Conservation (phyloP, 2,797 vertebrate genomes). For the Halcyon leucocephala region DNA sequence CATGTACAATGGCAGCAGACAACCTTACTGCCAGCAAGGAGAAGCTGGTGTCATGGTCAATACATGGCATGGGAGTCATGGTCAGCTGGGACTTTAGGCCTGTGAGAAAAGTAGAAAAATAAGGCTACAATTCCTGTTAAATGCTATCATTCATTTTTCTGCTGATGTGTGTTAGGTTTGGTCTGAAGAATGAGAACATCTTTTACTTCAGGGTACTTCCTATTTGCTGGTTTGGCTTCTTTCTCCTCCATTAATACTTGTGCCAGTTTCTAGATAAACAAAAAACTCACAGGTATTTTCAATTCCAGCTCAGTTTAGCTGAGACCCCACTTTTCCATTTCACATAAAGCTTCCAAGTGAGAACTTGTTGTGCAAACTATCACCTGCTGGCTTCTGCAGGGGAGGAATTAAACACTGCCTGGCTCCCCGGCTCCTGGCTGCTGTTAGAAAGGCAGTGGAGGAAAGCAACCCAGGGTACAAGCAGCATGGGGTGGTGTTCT, state of each 20-base stretch:
- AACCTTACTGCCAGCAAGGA: not conserved
- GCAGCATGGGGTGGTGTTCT: not conserved
- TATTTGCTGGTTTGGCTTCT: not conserved
- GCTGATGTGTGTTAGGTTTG: not conserved
- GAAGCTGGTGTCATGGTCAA: not conserved
- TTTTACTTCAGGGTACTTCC: not conserved
- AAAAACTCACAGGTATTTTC: not conserved
- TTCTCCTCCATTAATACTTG: not conserved
- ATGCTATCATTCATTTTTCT: not conserved
- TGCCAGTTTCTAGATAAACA: not conserved
- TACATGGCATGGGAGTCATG: not conserved
- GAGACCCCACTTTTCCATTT: not conserved
- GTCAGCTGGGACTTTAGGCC: not conserved
- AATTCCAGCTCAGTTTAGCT: not conserved
- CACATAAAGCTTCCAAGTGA: not conserved
- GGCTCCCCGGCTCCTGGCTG: not conserved
- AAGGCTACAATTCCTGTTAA: not conserved
- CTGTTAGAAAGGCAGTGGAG: not conserved
- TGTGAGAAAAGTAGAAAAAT: not conserved
- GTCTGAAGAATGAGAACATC: not conserved
- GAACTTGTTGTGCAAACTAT: not conserved
- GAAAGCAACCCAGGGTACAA: not conserved
- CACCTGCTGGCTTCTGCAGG: not conserved
- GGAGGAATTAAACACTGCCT: not conserved
- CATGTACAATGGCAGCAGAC: accelerated